Evolutionary conservation across 64 coral and sea anemone genomes (phyloP).

Genomic region (Dendrophyllia cribrosa): DNA sequence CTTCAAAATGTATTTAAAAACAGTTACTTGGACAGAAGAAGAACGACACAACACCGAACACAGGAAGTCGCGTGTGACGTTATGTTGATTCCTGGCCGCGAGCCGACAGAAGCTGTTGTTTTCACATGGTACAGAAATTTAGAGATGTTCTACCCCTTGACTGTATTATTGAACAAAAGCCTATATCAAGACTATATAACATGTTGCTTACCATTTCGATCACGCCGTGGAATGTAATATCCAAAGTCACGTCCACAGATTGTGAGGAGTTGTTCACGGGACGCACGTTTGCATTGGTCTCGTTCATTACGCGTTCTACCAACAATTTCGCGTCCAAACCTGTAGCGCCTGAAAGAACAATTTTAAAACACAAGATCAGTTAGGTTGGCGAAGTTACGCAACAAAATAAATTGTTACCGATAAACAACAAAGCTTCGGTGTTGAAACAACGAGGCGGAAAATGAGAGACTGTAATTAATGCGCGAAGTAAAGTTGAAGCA

Average conservation of each 20-base stretch:
- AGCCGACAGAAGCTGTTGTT: no score
- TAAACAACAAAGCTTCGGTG: background rate
- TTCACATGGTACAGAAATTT: no score
- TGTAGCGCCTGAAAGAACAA: background rate
- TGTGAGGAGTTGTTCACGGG: conserved; percentile 26
- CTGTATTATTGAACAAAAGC: background rate
- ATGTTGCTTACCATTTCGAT: conserved; percentile 64
- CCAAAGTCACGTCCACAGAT: conserved; percentile 52
- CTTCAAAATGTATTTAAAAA: no score
- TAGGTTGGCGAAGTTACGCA: background rate
- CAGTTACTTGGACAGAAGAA: no score
- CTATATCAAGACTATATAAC: background rate
- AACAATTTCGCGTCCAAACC: background rate
- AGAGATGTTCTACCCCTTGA: no score
- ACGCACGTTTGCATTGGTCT: conserved; percentile 1
- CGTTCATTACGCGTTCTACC: background rate
- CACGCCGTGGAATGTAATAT: conserved; percentile 66
- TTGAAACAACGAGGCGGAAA: background rate
- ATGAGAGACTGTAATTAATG: background rate
- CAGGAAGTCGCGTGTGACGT: no score
- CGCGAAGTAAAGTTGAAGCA: no score
- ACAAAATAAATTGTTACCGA: no score
- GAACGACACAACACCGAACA: no score
- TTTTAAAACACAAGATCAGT: background rate
- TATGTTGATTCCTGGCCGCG: no score